phyloP scores from a whole-genome alignment of 2,797 vertebrate genomes.

The Protonibea diacanthus region DNA sequence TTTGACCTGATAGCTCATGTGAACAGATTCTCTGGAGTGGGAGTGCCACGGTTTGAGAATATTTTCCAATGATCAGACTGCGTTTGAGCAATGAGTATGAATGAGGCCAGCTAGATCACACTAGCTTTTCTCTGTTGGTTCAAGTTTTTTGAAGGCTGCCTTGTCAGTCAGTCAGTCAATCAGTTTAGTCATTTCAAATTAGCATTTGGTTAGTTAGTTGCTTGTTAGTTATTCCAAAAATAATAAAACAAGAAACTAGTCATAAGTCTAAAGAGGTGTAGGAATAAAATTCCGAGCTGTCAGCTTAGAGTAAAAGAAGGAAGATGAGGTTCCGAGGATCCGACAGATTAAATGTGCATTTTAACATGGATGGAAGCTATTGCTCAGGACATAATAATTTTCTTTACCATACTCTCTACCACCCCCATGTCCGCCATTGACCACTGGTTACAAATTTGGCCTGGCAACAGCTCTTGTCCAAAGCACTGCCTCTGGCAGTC shows the following conservation, averaged over 20 bases:
- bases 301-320: not conserved
- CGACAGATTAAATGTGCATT: too few species aligned
- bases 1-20: not conserved
- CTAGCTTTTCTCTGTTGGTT: not conserved
- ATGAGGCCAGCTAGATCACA: not conserved
- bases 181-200: not conserved
- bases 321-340: too few species aligned
- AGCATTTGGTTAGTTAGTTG: not conserved
- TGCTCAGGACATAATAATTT: not conserved
- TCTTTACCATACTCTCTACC: not conserved
- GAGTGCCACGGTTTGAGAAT: constrained; percentile 11
- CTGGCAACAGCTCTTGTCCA: not conserved
- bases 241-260: not conserved
- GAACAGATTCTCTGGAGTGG: not conserved
- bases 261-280: not conserved
- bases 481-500: not conserved
- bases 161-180: too few species aligned
- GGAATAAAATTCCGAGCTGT: not conserved
- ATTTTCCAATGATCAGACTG: constrained; percentile 2
- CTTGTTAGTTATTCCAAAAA: not conserved
- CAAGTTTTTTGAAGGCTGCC: not conserved
- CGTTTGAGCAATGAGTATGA: not conserved
- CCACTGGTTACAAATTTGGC: not conserved
- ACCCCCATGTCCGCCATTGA: not conserved
- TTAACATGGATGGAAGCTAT: not conserved